A percentile compares a stretch with the other conserved stretches of the same genome.
Evolutionary conservation across 2,888 invertebrate species (phyloP).

Genomic region (Drosophila atroscutellata): DNA sequence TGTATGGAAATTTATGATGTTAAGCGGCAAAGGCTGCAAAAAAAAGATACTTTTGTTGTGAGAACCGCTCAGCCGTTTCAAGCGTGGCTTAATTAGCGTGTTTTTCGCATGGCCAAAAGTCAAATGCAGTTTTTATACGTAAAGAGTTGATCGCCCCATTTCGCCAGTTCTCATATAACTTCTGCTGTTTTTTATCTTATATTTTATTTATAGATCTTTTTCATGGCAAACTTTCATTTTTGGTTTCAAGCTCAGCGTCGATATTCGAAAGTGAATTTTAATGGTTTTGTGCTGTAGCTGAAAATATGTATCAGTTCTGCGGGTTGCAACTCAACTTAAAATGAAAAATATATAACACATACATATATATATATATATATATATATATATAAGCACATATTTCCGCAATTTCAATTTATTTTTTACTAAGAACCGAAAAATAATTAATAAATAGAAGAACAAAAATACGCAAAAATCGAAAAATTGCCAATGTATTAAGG

Average conservation of each 20-base stretch:
- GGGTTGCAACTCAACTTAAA: constrained; percentile 1
- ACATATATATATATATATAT: background rate
- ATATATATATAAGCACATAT: background rate
- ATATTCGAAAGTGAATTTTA: constrained; percentile 68
- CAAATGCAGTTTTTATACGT: constrained; percentile 24
- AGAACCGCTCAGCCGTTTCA: constrained; percentile 25
- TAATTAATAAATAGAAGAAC: background rate
- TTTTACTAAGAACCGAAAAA: background rate
- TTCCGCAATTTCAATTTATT: background rate
- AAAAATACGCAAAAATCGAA: too few relatives aligned
- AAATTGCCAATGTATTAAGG: background rate
- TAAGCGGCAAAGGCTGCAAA: constrained; percentile 31
- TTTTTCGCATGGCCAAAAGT: constrained; percentile 49
- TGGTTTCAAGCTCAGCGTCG: constrained; percentile 35
- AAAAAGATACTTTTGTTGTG: constrained; percentile 13
- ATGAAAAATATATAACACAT: constrained; percentile 9
- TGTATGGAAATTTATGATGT: constrained; percentile 26
- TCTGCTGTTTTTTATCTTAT: constrained; percentile 9
- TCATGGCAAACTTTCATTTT: constrained; percentile 63
- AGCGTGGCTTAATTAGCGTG: constrained; percentile 44
- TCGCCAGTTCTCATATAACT: constrained; percentile 39
- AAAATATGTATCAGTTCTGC: constrained; percentile 28
- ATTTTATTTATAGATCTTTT: constrained; percentile 17
- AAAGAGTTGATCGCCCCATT: constrained; percentile 19
- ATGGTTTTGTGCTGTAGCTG: constrained; percentile 34